These are phyloP conservation scores for Rhinolophus sinicus DNA, from an alignment of 2,113 vertebrate genomes.

Conservation along the genomic window DNA sequence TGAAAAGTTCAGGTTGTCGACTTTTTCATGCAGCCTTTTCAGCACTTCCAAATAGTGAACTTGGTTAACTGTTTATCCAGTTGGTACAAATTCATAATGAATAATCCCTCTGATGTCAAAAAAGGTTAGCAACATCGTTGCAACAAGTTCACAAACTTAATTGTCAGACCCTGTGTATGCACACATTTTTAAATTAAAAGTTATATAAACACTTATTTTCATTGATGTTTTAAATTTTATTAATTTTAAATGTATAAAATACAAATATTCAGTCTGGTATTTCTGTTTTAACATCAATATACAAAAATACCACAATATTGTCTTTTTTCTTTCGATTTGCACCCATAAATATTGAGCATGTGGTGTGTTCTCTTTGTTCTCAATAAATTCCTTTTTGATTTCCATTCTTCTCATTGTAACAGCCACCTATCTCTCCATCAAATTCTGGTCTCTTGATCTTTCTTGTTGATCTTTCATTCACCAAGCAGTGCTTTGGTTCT, in stretches of 20 bases:
- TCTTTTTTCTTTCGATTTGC: background rate
- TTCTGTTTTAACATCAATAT: background rate
- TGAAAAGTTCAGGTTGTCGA: too few species aligned
- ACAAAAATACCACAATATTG: background rate
- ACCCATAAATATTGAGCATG: background rate
- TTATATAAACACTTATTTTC: background rate
- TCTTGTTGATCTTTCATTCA: background rate
- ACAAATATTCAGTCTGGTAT: background rate
- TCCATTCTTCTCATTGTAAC: background rate
- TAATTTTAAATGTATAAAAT: background rate
- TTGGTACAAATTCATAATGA: too few species aligned
- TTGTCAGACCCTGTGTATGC: background rate
- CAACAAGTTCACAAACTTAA: too few species aligned
- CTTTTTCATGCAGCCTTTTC: too few species aligned
- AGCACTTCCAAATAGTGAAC: too few species aligned
- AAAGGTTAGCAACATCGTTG: too few species aligned
- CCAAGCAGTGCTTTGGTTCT: background rate
- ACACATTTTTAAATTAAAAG: background rate
- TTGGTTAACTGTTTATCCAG: too few species aligned
- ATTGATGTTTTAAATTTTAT: constrained; percentile 11
- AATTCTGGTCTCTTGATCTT: background rate
- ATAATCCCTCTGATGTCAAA: too few species aligned
- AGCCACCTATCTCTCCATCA: background rate
- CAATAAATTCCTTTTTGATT: background rate
- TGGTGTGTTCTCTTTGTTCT: background rate